A percentile compares a stretch with the other conserved stretches of the same genome.
Conservation (phyloP, 2,888 invertebrate genomes). For the Dorcus parallelipipedus region DNA sequence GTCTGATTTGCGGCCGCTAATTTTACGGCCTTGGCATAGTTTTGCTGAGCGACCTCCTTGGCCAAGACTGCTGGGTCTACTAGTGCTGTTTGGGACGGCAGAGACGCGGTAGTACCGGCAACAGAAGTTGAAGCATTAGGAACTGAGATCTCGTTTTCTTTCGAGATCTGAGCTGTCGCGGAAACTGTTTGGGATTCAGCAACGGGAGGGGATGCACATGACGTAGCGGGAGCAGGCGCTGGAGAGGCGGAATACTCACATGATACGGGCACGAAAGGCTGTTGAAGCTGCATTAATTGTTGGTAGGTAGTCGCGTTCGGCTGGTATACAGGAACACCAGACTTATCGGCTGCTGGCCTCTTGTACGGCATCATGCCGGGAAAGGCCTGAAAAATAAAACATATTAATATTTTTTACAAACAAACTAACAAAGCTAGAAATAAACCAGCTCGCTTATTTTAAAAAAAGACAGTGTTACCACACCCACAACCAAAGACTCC, state of each 20-base stretch:
- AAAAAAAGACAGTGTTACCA: too few species aligned
- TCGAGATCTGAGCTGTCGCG: constrained; percentile 32
- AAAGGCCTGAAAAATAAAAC: constrained; percentile 65
- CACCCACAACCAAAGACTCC: too few species aligned
- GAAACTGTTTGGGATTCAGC: constrained; percentile 33
- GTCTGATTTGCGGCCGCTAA: constrained; percentile 51
- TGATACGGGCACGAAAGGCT: constrained; percentile 98
- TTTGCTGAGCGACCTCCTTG: constrained; percentile 80
- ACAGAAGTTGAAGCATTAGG: constrained; percentile 30
- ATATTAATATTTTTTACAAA: too few species aligned
- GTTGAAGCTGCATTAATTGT: constrained; percentile 91
- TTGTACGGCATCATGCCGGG: constrained; percentile 95
- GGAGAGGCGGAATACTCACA: constrained; percentile 90
- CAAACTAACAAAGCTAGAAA: too few species aligned
- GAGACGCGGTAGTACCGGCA: constrained; percentile 21
- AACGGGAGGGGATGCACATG: constrained; percentile 38
- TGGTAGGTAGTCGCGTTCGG: constrained; percentile 87
- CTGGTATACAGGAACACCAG: constrained; percentile 94
- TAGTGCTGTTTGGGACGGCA: constrained; percentile 31
- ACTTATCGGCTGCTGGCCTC: constrained; percentile 94
- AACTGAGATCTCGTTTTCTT: constrained; percentile 40
- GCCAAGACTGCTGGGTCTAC: constrained; percentile 66
- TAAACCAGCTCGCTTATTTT: too few species aligned
- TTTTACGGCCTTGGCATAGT: constrained; percentile 73
- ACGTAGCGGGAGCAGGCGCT: constrained; percentile 43